Base-by-base conservation (phyloP, 2,888 invertebrate species). In the Rhagonycha fulva region DNA sequence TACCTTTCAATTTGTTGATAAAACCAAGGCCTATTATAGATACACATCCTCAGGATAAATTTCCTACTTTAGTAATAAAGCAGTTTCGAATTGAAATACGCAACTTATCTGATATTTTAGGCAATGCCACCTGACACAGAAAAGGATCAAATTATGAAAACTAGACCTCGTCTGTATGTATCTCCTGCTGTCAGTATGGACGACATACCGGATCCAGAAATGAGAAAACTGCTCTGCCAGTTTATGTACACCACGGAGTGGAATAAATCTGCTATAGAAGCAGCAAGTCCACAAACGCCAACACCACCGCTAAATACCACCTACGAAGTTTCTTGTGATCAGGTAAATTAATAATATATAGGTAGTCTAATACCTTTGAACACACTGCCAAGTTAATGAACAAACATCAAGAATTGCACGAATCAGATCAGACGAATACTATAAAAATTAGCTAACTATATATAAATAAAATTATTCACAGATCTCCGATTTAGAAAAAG, bases 141-240 rank as follows among this genome's bases (percentile, higher is more conserved):
- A 60, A 81, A 80, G 75, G 82, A 84, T 28, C 83, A 85, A 72
- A 84, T 82, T 2, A 83, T 84, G 7, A 86, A 84, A 81, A 86
- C 84, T 4, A 82, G 87, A 76, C 87, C 87, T 4, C 82, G 86
- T n/a, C 76, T 85, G 60, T 86, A 85, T 63, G 84, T 86, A 80
- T 83, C 86, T 3, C 87, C 88, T 1, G 87, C 86, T 11, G 84
- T 87, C 4, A 84, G 87, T 74, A 81, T 88, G 62, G 88, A 88
- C 76, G 87, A 88, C 66, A 82, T 88, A 4, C 82, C 84, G 9
- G 87, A 88, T 79, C 81, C 83, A 26, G 83, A 86, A 76, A 84
- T 86, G 81, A 82, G 87, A 60, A 81, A 85, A 63, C 70, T 86
- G 11, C 70, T 89, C 5, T 81, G 85, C 23, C 76, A 84, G 14